A percentile compares a stretch with the other conserved stretches of the same genome.
These are phyloP conservation scores for Siniperca knerii DNA, from an alignment of 2,113 vertebrate genomes.

Conservation along the genomic window DNA sequence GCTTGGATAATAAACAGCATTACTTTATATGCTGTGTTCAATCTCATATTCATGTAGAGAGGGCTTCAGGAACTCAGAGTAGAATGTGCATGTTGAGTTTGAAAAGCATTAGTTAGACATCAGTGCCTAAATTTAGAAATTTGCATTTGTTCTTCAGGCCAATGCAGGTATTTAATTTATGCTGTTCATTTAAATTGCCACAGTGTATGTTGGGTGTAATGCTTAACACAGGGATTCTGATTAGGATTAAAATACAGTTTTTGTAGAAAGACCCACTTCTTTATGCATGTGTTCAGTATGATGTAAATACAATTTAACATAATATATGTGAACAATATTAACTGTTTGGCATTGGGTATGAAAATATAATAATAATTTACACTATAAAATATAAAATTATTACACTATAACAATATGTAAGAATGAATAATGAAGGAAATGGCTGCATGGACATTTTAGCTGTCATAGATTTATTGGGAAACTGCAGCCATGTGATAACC, in stretches of 20 bases:
- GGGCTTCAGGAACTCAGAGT: constrained; percentile 43
- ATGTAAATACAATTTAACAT: neutral
- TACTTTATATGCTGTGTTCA: constrained; percentile 48
- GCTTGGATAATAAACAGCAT: constrained; percentile 49
- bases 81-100: constrained; percentile 48
- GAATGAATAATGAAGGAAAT: constrained; percentile 3
- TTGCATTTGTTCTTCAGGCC: constrained; percentile 62
- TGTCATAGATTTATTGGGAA: neutral
- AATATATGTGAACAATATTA: neutral
- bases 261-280: neutral
- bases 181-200: constrained; percentile 45
- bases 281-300: neutral
- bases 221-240: constrained; percentile 8
- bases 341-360: neutral
- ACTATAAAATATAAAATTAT: neutral
- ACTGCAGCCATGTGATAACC: constrained; percentile 3
- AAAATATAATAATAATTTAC: neutral
- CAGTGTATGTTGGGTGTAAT: neutral
- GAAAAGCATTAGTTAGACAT: constrained; percentile 64
- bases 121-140: constrained; percentile 60
- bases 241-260: constrained; percentile 17
- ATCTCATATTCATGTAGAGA: constrained; percentile 65
- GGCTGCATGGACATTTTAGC: constrained; percentile 12
- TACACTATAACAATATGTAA: neutral
- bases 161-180: constrained; percentile 55